Evolutionary conservation across 2,797 vertebrate species (phyloP), one percentile per base, ranked within the genome.

Genomic region (Mormyrops boulengeri): DNA sequence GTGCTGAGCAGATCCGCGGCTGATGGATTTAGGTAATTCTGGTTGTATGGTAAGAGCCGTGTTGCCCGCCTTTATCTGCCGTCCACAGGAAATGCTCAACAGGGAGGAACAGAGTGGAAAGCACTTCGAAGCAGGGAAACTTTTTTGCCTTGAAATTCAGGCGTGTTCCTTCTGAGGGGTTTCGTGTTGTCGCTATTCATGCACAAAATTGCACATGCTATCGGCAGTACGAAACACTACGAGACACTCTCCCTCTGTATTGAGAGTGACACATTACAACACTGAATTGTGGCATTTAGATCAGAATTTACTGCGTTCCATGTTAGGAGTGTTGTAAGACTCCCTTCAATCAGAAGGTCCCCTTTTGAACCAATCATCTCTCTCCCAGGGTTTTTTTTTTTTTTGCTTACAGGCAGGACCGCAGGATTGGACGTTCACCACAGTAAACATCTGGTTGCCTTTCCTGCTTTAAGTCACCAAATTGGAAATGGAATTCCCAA

Each of bases 371-470:
- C 30, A 2, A 38, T 55, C 85, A 19, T 87, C 52, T 55, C 44
- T 87, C 52, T 50, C 44, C 11, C 82, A 50, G 41, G 82, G 41
- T 26, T 50, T 73, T 88, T 47, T 44, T 38, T 12, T 26, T 50
- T 73, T 88, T 47, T 44, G 57, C 22, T 69, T 60, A 12, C 30
- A 55, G 57, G 60, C 60, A 22, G 87, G 60, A 88, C 41, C 57
- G 3, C 57, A 62, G 19, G 57, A 69, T 49, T 88, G 60, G 57
- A 9, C 3, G 9, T 26, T 4, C 55, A 60, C 57, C 57, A 87
- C 91, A 90, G 91, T 93, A 80, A 90, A 92, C 93, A 93, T 95
- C 91, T 93, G 92, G 91, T 91, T n/a, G 47, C 90, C 89, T 90
- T 91, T 88, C 53, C 77, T 38, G 57, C 87, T 87, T 66, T 85